These are phyloP conservation scores for Siphamia tubifer DNA, from an alignment of 2,113 vertebrate genomes.

Conservation along the genomic window DNA sequence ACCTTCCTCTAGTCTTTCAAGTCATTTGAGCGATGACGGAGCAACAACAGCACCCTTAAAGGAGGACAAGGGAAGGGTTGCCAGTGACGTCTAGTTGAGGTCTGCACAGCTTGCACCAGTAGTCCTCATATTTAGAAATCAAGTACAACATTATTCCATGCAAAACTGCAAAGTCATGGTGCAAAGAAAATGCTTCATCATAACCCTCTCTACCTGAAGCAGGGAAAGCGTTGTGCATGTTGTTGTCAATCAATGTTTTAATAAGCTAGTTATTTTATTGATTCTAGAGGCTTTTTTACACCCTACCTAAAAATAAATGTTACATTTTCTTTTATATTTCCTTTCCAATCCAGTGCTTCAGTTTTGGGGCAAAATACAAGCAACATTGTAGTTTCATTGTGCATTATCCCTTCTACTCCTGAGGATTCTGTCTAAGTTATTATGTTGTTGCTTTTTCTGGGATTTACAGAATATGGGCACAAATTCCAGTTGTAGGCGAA, in stretches of 20 bases:
- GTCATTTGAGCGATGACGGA: neutral
- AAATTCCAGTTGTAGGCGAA: conserved; percentile 62
- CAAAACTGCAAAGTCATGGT: conserved; percentile 34
- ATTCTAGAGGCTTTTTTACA: conserved; percentile 49
- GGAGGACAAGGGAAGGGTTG: conserved; percentile 10
- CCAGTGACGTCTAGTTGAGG: neutral
- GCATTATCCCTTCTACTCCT: conserved; percentile 50
- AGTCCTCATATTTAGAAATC: conserved; percentile 5
- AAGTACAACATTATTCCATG: conserved; percentile 29
- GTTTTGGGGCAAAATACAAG: conserved; percentile 40
- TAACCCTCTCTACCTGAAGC: conserved; percentile 33
- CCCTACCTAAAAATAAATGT: conserved; percentile 41
- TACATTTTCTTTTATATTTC: conserved; percentile 50
- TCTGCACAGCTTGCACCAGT: conserved; percentile 19
- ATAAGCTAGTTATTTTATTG: conserved; percentile 76
- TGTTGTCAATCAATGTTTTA: conserved; percentile 67
- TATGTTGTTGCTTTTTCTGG: conserved; percentile 54
- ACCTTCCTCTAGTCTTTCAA: conserved; percentile 4
- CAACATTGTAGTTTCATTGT: conserved; percentile 43
- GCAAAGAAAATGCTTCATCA: conserved; percentile 36
- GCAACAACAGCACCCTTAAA: conserved; percentile 6
- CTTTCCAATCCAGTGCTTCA: conserved; percentile 53
- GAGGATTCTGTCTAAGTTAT: conserved; percentile 72
- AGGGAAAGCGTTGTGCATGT: conserved; percentile 73
- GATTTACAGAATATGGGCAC: conserved; percentile 50